A percentile compares a stretch with the other conserved stretches of the same genome.
phyloP scores from a whole-genome alignment of 2,888 invertebrate genomes.

The Trachelus troglodyta region DNA sequence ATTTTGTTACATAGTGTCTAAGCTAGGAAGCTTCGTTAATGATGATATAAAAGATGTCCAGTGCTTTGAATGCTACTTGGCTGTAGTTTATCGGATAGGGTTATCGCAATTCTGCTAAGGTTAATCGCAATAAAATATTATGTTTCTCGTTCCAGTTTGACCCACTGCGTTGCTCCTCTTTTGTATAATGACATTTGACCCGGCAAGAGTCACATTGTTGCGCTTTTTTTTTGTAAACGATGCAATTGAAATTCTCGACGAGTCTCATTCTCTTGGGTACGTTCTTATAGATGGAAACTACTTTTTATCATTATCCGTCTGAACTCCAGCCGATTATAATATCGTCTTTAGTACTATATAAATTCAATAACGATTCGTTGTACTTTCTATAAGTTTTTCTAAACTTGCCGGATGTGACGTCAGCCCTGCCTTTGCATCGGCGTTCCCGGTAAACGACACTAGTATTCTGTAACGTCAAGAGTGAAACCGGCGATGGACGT shows the following conservation, averaged over 20 bases:
- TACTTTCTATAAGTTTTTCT: background rate
- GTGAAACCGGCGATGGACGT: background rate
- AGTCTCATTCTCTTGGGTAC: no score
- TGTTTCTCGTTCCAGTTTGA: background rate
- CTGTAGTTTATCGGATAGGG: background rate
- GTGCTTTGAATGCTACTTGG: background rate
- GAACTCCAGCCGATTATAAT: background rate
- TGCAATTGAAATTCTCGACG: no score
- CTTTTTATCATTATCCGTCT: no score
- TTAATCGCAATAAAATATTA: background rate
- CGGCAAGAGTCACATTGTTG: background rate
- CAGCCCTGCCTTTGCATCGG: background rate
- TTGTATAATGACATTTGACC: background rate
- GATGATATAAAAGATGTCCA: background rate
- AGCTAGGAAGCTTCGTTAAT: background rate
- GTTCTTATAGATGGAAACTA: no score
- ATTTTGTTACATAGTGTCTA: background rate
- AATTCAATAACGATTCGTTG: slow-evolving; percentile 3
- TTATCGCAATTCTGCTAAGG: background rate
- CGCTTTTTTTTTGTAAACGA: background rate
- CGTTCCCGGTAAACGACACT: background rate
- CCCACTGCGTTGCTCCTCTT: background rate
- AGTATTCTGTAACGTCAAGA: background rate
- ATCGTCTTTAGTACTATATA: slow-evolving; percentile 1
- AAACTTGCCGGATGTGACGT: slow-evolving; percentile 1